Base-by-base conservation (phyloP, 2,797 vertebrate genomes). In the Chromis chromis region DNA sequence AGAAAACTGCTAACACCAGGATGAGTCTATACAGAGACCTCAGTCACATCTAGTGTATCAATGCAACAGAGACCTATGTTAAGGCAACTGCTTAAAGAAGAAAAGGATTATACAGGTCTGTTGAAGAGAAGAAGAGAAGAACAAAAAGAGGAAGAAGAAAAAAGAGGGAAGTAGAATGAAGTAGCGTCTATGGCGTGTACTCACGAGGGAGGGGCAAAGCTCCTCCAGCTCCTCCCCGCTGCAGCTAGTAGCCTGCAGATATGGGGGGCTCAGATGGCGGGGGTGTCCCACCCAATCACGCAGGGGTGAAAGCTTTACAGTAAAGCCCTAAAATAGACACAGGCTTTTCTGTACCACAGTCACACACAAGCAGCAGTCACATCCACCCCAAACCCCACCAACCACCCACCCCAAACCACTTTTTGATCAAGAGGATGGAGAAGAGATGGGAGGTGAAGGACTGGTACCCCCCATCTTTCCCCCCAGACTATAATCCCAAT, bases 271-370 rank as follows among this genome's bases (percentile, higher is more conserved):
- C 97, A 97, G 97, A 96, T 98, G 97, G 97, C 96, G 97, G 96
- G 92, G 92, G 81, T 96, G 95, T 97, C 97, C 97, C 97, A 98
- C 96, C 96, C 97, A 97, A 96, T 97, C 97, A 94, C 97, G 96
- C 96, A 94, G 96, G 96, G 96, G 96, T 97, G 96, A 98, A 97
- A 97, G 97, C 96, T 92, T 94, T 98, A 99, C 96, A 99, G 97
- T 98, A 98, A 97, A 97, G 95, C 97, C 97, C 97, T 94, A 98
- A 99, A 98, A 99, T 98, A 99, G 97, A 99, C 97, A 99, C 97
- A 98, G 97, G 96, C 98, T 98, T 97, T 98, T 99, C 97, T 99
- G 96, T 98, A 98, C 98, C 97, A 98, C 96, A 98, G 95, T 96
- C 96, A 96, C 97, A 98, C 96, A 98, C 97, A 98, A 98, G 97